Conservation (phyloP, 2,113 vertebrate genomes). For the Xiphias gladius region DNA sequence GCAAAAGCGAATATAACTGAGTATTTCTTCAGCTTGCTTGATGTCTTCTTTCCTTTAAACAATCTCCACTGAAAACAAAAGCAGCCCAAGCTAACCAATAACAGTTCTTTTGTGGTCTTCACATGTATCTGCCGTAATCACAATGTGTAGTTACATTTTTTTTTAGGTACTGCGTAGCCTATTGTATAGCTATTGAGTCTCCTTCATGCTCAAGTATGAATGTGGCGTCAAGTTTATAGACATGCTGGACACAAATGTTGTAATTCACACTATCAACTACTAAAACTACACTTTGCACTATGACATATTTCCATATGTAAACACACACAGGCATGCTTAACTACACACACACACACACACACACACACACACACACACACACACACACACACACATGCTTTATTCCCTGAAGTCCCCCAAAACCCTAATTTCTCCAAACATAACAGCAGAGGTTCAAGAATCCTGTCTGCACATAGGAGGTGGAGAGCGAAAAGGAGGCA, state of each 20-base stretch:
- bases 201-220: neutral
- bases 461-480: slow-evolving; percentile 21
- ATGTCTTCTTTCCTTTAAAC: neutral
- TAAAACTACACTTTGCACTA: neutral
- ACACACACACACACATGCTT: neutral
- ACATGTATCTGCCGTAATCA: neutral
- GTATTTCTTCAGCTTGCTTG: neutral
- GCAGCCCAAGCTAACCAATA: neutral
- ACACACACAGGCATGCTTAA: neutral
- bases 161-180: neutral
- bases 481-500: slow-evolving; percentile 32
- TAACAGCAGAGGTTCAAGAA: slow-evolving; percentile 32
- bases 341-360: neutral
- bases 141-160: neutral
- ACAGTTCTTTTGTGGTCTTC: neutral
- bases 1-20: neutral
- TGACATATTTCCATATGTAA: neutral
- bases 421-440: neutral
- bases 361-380: neutral
- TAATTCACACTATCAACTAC: neutral
- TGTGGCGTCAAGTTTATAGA: neutral
- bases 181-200: neutral
- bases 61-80: neutral
- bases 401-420: neutral
- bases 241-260: slow-evolving; percentile 20